phyloP scores from a whole-genome alignment of 53 echinoderm and acorn worm genomes.

The Zoroaster sp. region DNA sequence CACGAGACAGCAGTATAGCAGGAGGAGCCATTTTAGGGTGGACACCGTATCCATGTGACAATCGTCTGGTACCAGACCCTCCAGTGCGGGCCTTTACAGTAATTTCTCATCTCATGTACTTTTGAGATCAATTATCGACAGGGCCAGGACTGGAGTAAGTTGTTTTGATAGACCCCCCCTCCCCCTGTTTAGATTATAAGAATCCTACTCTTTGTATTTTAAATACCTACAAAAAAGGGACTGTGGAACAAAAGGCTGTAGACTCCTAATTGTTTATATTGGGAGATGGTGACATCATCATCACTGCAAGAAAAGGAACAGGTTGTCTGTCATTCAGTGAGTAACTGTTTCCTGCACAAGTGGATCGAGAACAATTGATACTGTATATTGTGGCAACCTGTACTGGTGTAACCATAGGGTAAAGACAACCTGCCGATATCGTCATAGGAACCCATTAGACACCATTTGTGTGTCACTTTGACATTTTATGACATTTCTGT shows the following conservation, averaged over 20 bases:
- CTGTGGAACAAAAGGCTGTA: neutral
- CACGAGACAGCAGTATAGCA: slow-evolving; percentile 60
- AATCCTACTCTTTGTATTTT: neutral
- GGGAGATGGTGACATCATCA: neutral
- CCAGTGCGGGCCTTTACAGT: neutral
- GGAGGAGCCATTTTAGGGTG: neutral
- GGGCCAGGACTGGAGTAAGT: neutral
- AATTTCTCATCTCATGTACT: too few species aligned
- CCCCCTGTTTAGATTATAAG: neutral
- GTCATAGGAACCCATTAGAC: neutral
- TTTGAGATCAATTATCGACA: too few species aligned
- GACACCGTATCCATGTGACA: neutral
- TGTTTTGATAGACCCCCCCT: neutral
- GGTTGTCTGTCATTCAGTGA: neutral
- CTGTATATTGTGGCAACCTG: neutral
- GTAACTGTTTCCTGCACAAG: neutral
- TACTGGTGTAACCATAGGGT: neutral
- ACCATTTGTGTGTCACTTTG: neutral
- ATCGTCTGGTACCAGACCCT: neutral
- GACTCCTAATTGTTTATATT: neutral
- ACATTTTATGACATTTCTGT: neutral
- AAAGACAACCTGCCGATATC: neutral
- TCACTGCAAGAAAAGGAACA: neutral
- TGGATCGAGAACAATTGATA: neutral
- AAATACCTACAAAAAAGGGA: neutral